A percentile compares a stretch with the other conserved stretches of the same genome.
Evolutionary conservation across 2,797 vertebrate genomes (phyloP).

Genomic region (Brotula barbata): DNA sequence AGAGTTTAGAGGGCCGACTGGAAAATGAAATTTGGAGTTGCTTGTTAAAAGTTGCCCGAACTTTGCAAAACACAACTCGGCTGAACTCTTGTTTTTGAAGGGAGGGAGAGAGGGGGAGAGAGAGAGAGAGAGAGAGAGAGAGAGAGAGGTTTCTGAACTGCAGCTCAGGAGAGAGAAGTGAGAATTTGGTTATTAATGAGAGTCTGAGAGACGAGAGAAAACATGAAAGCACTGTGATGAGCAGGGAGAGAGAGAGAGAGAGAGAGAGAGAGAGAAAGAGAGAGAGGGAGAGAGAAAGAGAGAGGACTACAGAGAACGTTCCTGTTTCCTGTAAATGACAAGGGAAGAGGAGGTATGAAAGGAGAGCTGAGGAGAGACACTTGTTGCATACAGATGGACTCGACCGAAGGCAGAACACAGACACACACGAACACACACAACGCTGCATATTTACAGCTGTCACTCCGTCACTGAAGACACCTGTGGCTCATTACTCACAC

Average conservation of each 20-base stretch:
- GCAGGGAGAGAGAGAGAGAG: slow-evolving; percentile 1
- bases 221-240: not conserved
- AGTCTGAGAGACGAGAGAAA: slow-evolving; percentile 9
- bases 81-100: slow-evolving; percentile 8
- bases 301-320: not conserved
- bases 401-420: no score
- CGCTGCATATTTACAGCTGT: not conserved
- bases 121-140: slow-evolving; percentile 1
- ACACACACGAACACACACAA: not conserved
- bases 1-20: slow-evolving; percentile 8
- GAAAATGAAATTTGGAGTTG: slow-evolving; percentile 6
- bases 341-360: not conserved
- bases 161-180: slow-evolving; percentile 26
- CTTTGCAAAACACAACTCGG: slow-evolving; percentile 9
- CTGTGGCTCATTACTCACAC: no score
- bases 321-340: not conserved
- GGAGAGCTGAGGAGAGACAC: slow-evolving; percentile 9
- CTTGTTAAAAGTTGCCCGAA: slow-evolving; percentile 24
- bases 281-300: not conserved
- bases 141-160: slow-evolving; percentile 21
- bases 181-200: slow-evolving; percentile 41
- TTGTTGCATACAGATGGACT: not conserved
- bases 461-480: no score
- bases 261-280: not conserved
- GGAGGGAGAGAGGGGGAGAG: slow-evolving; percentile 15